Evolutionary conservation across 1,140 invertebrate genomes (phyloP).

Genomic region (Steinernema feltiae): DNA sequence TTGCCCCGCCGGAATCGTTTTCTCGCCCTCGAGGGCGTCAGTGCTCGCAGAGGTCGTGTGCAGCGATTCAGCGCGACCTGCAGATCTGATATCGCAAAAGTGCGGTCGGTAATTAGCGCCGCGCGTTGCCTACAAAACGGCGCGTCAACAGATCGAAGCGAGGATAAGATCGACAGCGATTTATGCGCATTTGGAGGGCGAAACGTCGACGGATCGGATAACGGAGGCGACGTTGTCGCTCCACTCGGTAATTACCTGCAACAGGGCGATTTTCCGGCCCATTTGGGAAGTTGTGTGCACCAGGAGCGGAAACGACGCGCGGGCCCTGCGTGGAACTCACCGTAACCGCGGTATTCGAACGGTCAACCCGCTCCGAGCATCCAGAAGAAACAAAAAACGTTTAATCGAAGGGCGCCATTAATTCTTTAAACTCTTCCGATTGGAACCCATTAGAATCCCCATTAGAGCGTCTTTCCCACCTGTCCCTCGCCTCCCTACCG

Average conservation of each 20-base stretch:
- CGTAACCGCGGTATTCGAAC: too few species aligned
- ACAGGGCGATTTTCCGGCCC: too few species aligned
- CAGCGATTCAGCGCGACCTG: too few species aligned
- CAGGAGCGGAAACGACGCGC: too few species aligned
- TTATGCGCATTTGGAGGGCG: not conserved
- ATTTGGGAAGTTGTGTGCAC: too few species aligned
- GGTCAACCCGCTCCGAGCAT: too few species aligned
- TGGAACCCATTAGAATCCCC: not conserved
- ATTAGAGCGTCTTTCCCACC: slow-evolving; percentile 1
- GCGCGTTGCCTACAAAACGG: slow-evolving; percentile 3
- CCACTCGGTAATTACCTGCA: not conserved
- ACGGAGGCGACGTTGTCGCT: too few species aligned
- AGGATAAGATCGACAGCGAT: slow-evolving; percentile 3
- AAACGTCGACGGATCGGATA: not conserved
- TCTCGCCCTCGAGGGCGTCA: not conserved
- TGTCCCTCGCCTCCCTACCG: not conserved
- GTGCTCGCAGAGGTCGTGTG: too few species aligned
- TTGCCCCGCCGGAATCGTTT: not conserved
- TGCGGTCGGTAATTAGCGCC: slow-evolving; percentile 11
- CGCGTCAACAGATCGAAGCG: slow-evolving; percentile 2
- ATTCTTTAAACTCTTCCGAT: not conserved
- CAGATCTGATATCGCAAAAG: not conserved
- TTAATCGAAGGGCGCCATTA: not conserved
- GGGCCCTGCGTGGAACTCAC: too few species aligned
- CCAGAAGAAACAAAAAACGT: not conserved